phyloP scores from a whole-genome alignment of 2,113 vertebrate genomes.

The Regulus satrapa region DNA sequence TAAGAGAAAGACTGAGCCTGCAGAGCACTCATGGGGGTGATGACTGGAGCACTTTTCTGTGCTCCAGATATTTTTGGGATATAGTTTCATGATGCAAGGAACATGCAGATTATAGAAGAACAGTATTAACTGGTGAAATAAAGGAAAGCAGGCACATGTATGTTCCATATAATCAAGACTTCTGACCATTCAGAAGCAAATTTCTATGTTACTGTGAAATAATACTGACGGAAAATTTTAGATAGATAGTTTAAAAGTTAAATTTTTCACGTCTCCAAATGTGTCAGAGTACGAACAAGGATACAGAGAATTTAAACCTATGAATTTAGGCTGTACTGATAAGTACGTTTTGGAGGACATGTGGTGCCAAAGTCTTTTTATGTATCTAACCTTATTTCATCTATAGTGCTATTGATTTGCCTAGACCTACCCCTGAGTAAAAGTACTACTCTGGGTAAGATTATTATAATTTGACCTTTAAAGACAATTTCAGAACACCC shows the following conservation, averaged over 20 bases:
- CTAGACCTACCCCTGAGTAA: not conserved
- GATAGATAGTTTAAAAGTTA: not conserved
- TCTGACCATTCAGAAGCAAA: not conserved
- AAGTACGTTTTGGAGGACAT: not conserved
- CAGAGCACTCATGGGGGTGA: not conserved
- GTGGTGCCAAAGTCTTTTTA: not conserved
- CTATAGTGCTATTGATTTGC: conserved; percentile 12
- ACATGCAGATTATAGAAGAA: not conserved
- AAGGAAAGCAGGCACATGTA: not conserved
- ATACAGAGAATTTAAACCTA: not conserved
- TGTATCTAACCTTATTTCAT: conserved; percentile 38
- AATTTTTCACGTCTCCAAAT: not conserved
- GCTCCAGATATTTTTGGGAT: not conserved
- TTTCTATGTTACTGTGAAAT: not conserved
- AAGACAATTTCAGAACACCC: conserved; percentile 41
- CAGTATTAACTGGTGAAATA: not conserved
- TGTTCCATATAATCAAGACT: not conserved
- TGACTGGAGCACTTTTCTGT: not conserved
- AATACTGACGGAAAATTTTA: not conserved
- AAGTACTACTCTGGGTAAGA: conserved; percentile 1
- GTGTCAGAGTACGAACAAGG: not conserved
- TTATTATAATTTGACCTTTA: conserved; percentile 60
- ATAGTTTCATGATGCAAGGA: not conserved
- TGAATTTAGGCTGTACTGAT: not conserved
- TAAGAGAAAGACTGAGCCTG: not conserved